Base-by-base conservation (phyloP, 2,797 vertebrate genomes). In the Rhynchonycteris naso region DNA sequence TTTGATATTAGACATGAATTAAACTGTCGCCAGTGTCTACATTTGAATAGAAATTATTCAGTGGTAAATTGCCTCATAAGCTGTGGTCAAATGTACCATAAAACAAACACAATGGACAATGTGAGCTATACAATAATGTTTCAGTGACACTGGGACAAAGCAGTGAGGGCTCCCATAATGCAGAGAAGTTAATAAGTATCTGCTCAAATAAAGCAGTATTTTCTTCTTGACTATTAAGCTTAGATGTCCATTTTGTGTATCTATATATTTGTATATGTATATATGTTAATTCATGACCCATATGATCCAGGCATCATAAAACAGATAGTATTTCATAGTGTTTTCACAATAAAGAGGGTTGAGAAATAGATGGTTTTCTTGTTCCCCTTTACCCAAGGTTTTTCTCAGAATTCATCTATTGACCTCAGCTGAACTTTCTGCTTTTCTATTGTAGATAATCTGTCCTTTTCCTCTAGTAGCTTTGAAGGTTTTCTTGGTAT, bases 51-150 rank as follows among this genome's bases (percentile, higher is more conserved):
- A 95, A 81, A 93, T 92, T 84, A 86, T 91, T 81, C 52, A 79
- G 54, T 81, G 56, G 76, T 90, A 61, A 96, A 69, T 71, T 84
- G 56, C 82, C 63, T 95, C 81, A 80, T 90, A 63, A 96, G 58
- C 54, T 86, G 43, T 91, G 85, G 65, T 91, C 69, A 85, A 83
- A 92, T 71, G 24, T 79, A 90, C 81, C 80, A 61, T 85, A 63
- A 43, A 92, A 86, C 33, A 81, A 76, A 68, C 66, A 87, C 9
- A 33, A 12, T 52, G 33, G 33, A 50, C 47, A 78, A 50, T 50
- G n/a, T 94, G 50, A 86, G 26, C 61, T 93, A 15, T 87, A 26
- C n/a, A 88, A 43, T 69, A 87, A 86, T 52, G 68, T 89, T 19
- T 74, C 81, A 52, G 35, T 61, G 80, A 89, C 5, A 8, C 54